These are phyloP conservation scores for Picathartes gymnocephalus DNA, from an alignment of 2,113 vertebrate genomes.

Conservation along the genomic window DNA sequence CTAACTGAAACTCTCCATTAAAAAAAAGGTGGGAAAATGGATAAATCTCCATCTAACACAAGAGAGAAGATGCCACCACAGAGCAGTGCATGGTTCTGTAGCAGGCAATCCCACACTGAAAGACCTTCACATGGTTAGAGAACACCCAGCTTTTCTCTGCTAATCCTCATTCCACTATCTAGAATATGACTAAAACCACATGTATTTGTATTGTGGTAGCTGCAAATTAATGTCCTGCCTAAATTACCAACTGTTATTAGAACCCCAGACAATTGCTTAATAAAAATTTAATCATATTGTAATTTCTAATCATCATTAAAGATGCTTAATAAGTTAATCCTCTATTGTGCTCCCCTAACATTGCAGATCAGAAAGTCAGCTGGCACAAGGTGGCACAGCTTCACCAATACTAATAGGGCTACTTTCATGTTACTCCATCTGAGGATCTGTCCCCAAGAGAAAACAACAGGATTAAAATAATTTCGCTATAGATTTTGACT, in stretches of 20 bases:
- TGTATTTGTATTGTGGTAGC: slow-evolving; percentile 45
- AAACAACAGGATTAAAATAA: not conserved
- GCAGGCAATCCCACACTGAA: not conserved
- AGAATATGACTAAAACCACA: not conserved
- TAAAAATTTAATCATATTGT: slow-evolving; percentile 66
- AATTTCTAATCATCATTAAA: slow-evolving; percentile 64
- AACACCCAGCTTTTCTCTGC: not conserved
- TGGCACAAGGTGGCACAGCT: not conserved
- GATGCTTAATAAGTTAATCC: slow-evolving; percentile 59
- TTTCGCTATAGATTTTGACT: not conserved
- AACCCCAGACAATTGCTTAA: slow-evolving; percentile 65
- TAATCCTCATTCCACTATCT: not conserved
- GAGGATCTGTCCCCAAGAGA: not conserved
- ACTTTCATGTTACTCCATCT: not conserved
- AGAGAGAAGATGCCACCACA: not conserved
- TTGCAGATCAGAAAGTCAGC: not conserved
- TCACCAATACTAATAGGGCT: not conserved
- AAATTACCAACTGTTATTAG: slow-evolving; percentile 56
- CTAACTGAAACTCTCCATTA: not conserved
- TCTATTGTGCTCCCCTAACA: slow-evolving; percentile 29
- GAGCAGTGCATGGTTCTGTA: not conserved
- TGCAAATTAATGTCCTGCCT: slow-evolving; percentile 45
- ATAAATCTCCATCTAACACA: not conserved
- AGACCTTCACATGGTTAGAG: not conserved
- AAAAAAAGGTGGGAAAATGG: not conserved